A percentile compares a stretch with the other conserved stretches of the same genome.
phyloP scores from a whole-genome alignment of 2,797 vertebrate genomes.

The Acrocephalus scirpaceus region DNA sequence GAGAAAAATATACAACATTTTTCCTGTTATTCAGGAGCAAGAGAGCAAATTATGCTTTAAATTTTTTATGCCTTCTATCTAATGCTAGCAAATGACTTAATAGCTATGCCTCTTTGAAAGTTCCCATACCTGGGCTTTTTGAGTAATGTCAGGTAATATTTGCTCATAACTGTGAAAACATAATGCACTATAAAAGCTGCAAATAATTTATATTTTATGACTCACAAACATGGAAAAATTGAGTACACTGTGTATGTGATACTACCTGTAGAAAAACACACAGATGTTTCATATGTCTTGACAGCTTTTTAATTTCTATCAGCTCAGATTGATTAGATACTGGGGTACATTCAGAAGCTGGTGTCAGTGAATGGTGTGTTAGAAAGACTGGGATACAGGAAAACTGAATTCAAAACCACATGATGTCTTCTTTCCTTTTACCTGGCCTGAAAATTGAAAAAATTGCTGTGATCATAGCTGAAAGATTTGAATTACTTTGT shows the following conservation, averaged over 20 bases:
- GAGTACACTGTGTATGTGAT: accelerated
- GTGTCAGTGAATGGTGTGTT: neutral
- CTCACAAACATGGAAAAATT: neutral
- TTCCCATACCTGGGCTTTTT: neutral
- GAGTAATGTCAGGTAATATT: neutral
- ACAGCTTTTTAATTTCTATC: neutral
- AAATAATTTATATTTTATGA: neutral
- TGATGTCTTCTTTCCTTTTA: neutral
- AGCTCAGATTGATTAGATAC: neutral
- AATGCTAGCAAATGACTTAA: neutral
- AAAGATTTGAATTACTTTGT: neutral
- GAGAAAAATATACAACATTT: neutral
- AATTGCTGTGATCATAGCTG: neutral
- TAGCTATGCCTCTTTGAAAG: neutral
- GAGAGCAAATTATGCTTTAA: neutral
- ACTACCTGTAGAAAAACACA: neutral
- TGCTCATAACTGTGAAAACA: neutral
- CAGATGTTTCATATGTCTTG: neutral
- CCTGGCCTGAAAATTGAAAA: neutral
- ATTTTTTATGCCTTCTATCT: neutral
- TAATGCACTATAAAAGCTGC: neutral
- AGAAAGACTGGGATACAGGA: neutral
- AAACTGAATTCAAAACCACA: neutral
- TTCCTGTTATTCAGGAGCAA: neutral
- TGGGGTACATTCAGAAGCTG: neutral